A percentile compares a stretch with the other conserved stretches of the same genome.
These are phyloP conservation scores for Empidonax traillii DNA, from an alignment of 2,113 vertebrate species.

Conservation along the genomic window DNA sequence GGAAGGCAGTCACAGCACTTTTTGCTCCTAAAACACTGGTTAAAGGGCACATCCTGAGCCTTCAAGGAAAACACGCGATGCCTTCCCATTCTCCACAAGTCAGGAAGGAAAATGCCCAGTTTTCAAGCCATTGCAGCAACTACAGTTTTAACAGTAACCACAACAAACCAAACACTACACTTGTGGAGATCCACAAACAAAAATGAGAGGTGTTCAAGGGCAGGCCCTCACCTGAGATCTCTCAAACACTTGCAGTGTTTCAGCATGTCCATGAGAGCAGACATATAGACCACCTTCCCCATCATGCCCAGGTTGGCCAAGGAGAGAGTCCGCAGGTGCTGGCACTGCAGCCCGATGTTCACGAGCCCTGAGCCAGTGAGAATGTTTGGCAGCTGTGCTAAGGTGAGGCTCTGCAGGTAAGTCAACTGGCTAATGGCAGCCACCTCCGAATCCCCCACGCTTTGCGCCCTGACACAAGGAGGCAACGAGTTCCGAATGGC, in stretches of 20 bases:
- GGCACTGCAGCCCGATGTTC: slow-evolving; percentile 83
- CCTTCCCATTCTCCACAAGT: neutral
- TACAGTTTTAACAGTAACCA: neutral
- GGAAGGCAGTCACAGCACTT: neutral
- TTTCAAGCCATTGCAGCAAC: neutral
- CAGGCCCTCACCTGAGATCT: slow-evolving; percentile 89
- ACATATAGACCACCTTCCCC: slow-evolving; percentile 86
- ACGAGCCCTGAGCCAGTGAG: slow-evolving; percentile 87
- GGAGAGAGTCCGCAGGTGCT: slow-evolving; percentile 84
- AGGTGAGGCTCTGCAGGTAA: slow-evolving; percentile 83
- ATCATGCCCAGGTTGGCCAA: slow-evolving; percentile 91
- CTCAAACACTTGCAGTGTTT: slow-evolving; percentile 86
- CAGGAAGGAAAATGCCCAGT: neutral
- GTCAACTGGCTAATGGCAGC: slow-evolving; percentile 83
- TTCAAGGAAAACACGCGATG: neutral
- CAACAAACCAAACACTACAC: neutral
- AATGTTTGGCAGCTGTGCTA: slow-evolving; percentile 92
- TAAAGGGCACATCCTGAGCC: neutral
- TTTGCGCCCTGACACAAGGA: slow-evolving; percentile 84
- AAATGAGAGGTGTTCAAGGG: neutral
- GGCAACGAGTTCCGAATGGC: slow-evolving; percentile 89
- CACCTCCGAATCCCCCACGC: slow-evolving; percentile 84
- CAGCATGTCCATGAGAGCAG: slow-evolving; percentile 87
- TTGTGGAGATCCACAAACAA: neutral
- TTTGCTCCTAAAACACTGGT: neutral